These are phyloP conservation scores for Chionodraco myersi DNA, from an alignment of 2,113 vertebrate species.

Conservation along the genomic window DNA sequence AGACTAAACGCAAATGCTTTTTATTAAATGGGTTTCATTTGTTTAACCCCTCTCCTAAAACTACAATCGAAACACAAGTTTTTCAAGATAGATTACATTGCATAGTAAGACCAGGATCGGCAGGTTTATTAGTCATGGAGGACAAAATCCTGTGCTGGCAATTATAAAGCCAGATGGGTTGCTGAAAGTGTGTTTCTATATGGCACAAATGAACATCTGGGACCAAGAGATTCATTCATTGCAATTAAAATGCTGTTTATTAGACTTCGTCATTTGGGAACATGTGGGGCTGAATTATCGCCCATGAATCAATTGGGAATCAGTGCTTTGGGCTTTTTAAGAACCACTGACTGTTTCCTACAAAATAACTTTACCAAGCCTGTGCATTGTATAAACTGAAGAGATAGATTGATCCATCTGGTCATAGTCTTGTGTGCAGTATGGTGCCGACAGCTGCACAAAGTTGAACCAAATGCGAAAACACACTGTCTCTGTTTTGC, in stretches of 20 bases:
- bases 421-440: slow-evolving; percentile 31
- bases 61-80: not conserved
- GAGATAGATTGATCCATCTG: slow-evolving; percentile 48
- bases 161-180: slow-evolving; percentile 1
- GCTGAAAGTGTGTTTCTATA: not conserved
- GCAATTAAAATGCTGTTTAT: slow-evolving; percentile 14
- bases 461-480: slow-evolving; percentile 29
- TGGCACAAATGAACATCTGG: slow-evolving; percentile 9
- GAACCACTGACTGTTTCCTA: slow-evolving; percentile 11
- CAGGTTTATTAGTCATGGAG: not conserved
- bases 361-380: not conserved
- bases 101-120: not conserved
- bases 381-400: slow-evolving; percentile 21
- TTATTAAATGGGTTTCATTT: not conserved
- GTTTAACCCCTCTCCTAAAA: not conserved
- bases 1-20: not conserved
- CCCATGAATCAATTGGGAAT: slow-evolving; percentile 9
- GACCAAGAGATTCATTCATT: slow-evolving; percentile 17
- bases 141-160: not conserved
- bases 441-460: slow-evolving; percentile 39
- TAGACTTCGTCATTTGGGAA: slow-evolving; percentile 25
- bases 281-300: slow-evolving; percentile 1
- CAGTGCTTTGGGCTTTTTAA: not conserved
- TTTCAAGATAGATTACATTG: not conserved
- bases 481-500: slow-evolving; percentile 34